These are phyloP conservation scores for Macropodus opercularis DNA, from an alignment of 2,797 vertebrate species.

Conservation along the genomic window DNA sequence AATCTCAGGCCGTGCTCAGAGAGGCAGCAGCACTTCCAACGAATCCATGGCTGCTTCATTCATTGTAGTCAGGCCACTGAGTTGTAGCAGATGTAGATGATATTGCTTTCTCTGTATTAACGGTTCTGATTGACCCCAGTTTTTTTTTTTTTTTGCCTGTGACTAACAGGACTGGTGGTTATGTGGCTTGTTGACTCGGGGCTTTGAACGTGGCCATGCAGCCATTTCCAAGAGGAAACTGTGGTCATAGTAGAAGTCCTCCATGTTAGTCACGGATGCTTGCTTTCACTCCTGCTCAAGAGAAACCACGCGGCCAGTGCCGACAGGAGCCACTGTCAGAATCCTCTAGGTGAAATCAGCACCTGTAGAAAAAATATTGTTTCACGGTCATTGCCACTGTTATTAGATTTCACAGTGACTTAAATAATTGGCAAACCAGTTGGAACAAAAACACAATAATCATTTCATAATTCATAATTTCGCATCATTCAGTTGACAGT, in stretches of 20 bases:
- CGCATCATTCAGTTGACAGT: constrained; percentile 47
- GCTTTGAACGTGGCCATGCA: constrained; percentile 72
- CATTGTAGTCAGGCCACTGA: constrained; percentile 2
- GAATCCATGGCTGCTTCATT: not conserved
- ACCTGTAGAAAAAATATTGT: constrained; percentile 62
- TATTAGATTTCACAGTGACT: constrained; percentile 28
- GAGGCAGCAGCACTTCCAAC: not conserved
- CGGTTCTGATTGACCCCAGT: constrained; percentile 50
- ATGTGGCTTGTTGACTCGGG: constrained; percentile 77
- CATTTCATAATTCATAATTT: too few relatives aligned
- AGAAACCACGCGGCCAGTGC: constrained; percentile 66
- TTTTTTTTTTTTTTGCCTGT: constrained; percentile 68
- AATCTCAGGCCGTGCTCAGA: not conserved
- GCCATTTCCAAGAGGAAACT: constrained; percentile 78
- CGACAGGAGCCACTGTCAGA: constrained; percentile 60
- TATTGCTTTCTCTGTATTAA: constrained; percentile 47
- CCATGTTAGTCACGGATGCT: constrained; percentile 76
- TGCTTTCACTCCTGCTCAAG: constrained; percentile 74
- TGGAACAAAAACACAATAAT: constrained; percentile 6
- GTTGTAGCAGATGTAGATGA: not conserved
- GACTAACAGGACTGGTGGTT: constrained; percentile 74
- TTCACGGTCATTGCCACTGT: constrained; percentile 30
- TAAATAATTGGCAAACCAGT: constrained; percentile 16
- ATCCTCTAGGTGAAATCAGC: constrained; percentile 60
- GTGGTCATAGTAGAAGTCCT: constrained; percentile 80